Percentiles rank a stretch among this genome's conserved stretches.
Evolutionary conservation across 2,113 vertebrate genomes (phyloP).

Genomic region (Atrichornis clamosus): DNA sequence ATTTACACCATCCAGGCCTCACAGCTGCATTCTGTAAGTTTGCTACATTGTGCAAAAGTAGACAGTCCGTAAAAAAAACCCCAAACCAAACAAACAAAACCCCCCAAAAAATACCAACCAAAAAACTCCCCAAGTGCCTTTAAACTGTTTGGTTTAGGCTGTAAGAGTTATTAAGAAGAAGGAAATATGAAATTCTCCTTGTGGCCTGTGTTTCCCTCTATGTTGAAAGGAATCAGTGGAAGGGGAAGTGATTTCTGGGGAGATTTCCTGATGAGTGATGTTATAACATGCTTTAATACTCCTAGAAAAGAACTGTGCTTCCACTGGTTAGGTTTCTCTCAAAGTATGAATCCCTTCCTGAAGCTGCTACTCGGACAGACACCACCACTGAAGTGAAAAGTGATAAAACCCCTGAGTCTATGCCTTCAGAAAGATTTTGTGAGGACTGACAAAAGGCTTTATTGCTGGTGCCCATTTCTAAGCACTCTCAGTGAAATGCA

Average conservation of each 20-base stretch:
- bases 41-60: background rate
- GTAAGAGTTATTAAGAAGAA: background rate
- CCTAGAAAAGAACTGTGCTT: background rate
- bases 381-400: background rate
- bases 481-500: background rate
- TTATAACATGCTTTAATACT: background rate
- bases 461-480: background rate
- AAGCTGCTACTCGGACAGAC: background rate
- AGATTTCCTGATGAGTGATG: background rate
- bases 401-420: rapidly evolving
- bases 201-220: background rate
- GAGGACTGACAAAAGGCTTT: background rate
- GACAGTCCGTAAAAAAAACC: background rate
- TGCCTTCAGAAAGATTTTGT: background rate
- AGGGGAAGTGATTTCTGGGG: background rate
- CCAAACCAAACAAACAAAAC: background rate
- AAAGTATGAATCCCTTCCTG: background rate
- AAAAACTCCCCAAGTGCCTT: background rate
- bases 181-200: background rate
- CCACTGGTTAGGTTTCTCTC: background rate
- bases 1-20: background rate
- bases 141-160: background rate
- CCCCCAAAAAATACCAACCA: too few species aligned
- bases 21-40: background rate
- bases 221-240: background rate